These are phyloP conservation scores for Pinctada fucata DNA, from an alignment of 2,888 invertebrate species.

Conservation along the genomic window DNA sequence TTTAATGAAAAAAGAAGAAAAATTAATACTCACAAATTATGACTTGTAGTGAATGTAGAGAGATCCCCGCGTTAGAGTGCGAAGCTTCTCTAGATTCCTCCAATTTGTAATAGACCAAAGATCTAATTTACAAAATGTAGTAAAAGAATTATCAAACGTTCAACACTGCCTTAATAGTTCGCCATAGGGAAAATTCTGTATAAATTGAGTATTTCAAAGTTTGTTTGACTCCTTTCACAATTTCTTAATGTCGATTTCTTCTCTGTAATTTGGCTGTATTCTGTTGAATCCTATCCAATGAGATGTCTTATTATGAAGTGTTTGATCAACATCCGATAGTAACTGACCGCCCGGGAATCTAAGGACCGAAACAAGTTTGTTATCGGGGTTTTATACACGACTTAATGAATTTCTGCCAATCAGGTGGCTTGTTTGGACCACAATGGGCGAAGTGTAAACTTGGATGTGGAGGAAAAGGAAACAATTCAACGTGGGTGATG, in stretches of 20 bases:
- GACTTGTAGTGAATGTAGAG: no score
- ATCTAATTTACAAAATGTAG: neutral
- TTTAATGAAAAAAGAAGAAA: no score
- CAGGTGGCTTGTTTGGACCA: neutral
- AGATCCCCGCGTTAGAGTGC: no score
- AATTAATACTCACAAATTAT: no score
- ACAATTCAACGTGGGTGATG: no score
- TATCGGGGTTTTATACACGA: neutral
- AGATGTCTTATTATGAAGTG: neutral
- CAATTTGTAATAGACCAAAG: neutral
- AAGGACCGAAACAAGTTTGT: neutral
- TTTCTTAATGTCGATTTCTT: no score
- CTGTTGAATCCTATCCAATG: neutral
- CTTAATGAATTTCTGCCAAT: neutral
- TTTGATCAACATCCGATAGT: neutral
- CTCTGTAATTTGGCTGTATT: no score
- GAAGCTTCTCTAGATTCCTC: no score
- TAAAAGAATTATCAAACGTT: neutral
- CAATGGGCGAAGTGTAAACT: neutral
- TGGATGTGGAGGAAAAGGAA: no score
- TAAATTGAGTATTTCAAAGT: neutral
- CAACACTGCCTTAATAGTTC: neutral
- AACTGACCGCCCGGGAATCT: neutral
- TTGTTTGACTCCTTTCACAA: no score
- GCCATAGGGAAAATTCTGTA: neutral